A percentile compares a stretch with the other conserved stretches of the same genome.
These are phyloP conservation scores for Brachionus plicatilis DNA, from an alignment of 1,140 invertebrate genomes.

Conservation along the genomic window DNA sequence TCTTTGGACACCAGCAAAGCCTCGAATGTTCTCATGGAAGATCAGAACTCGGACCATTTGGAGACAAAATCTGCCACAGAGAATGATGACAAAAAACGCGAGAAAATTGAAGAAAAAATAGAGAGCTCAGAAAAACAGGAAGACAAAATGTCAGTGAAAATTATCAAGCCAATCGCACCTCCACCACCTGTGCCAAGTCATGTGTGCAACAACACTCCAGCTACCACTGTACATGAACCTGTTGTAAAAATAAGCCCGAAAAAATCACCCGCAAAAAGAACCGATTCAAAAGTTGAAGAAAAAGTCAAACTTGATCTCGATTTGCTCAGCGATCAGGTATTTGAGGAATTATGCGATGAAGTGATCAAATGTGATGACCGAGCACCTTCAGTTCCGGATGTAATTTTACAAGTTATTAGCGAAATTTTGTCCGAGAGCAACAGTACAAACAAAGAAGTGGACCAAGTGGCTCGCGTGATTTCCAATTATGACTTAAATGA, in stretches of 20 bases:
- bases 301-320: not conserved
- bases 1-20: not conserved
- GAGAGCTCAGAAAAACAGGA: not conserved
- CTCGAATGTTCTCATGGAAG: not conserved
- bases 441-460: not conserved
- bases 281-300: not conserved
- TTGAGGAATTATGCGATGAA: constrained; percentile 30
- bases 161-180: not conserved
- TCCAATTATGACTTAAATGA: not conserved
- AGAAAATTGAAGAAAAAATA: constrained; percentile 1
- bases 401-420: constrained; percentile 33
- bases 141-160: not conserved
- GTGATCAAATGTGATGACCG: constrained; percentile 36
- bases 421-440: constrained; percentile 14
- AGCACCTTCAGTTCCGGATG: constrained; percentile 35
- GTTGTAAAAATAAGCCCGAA: constrained; percentile 25
- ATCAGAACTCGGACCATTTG: not conserved
- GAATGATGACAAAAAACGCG: not conserved
- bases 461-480: constrained; percentile 2
- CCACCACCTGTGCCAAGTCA: constrained; percentile 16
- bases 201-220: not conserved
- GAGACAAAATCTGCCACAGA: not conserved
- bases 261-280: not conserved
- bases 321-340: not conserved
- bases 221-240: not conserved